Evolutionary conservation across 2,797 vertebrate species (phyloP).

Genomic region (Myotis vivesi): DNA sequence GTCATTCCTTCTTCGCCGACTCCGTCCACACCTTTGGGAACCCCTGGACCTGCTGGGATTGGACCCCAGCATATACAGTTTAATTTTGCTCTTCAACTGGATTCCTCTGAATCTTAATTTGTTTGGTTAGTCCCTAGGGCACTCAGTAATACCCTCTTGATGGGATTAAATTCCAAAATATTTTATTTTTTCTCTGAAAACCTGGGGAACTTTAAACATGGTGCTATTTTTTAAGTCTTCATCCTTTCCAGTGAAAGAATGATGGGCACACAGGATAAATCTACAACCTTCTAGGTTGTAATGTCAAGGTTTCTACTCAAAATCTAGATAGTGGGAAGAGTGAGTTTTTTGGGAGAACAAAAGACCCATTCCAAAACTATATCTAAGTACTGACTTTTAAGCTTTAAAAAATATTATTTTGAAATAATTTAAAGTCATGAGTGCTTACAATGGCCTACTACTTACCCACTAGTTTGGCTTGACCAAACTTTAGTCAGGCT

Average conservation of each 20-base stretch:
- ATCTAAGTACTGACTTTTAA: background rate
- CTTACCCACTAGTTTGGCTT: background rate
- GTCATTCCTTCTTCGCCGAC: too few species aligned
- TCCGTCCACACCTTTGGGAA: too few species aligned
- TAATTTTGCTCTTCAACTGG: background rate
- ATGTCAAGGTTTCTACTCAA: background rate
- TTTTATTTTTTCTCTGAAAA: slow-evolving; percentile 16
- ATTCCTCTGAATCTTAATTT: background rate
- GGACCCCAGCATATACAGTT: too few species aligned
- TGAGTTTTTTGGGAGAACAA: background rate
- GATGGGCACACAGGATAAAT: background rate
- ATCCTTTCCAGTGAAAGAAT: background rate
- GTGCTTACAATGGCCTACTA: background rate
- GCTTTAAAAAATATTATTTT: background rate
- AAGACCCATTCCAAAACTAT: background rate
- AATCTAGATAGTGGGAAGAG: background rate
- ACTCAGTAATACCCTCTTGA: background rate
- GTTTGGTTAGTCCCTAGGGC: background rate
- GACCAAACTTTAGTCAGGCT: background rate
- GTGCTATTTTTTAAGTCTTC: background rate
- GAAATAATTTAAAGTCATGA: slow-evolving; percentile 1
- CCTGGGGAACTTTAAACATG: background rate
- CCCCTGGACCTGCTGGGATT: too few species aligned
- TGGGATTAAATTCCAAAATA: background rate
- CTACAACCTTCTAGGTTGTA: background rate